These are phyloP conservation scores for Octomys mimax DNA, from an alignment of 2,797 vertebrate genomes.

Conservation along the genomic window DNA sequence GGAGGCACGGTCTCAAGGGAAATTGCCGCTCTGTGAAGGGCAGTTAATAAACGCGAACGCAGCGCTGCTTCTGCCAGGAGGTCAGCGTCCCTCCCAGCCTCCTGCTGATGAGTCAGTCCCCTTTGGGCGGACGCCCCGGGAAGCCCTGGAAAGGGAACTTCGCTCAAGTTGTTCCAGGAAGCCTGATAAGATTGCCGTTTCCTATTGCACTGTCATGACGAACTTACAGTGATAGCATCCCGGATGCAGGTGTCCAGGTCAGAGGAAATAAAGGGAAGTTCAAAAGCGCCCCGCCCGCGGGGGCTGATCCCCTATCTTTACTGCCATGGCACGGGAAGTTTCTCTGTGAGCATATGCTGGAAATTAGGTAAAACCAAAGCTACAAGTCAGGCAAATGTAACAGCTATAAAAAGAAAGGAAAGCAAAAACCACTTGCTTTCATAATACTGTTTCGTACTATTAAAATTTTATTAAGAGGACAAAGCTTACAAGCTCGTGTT, in stretches of 20 bases:
- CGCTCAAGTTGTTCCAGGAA: slow-evolving; percentile 85
- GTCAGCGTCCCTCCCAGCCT: slow-evolving; percentile 46
- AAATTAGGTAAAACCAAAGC: slow-evolving; percentile 73
- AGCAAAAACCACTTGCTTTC: background rate
- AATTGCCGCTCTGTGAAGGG: slow-evolving; percentile 27
- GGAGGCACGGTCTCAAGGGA: slow-evolving; percentile 58
- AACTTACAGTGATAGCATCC: slow-evolving; percentile 87
- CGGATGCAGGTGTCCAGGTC: slow-evolving; percentile 92
- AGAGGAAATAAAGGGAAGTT: slow-evolving; percentile 87
- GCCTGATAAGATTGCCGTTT: slow-evolving; percentile 87
- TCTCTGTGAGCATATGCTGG: slow-evolving; percentile 66
- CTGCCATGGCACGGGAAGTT: slow-evolving; percentile 84
- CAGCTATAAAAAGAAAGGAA: background rate
- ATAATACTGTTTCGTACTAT: background rate
- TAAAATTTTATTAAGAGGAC: background rate
- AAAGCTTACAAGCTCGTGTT: background rate
- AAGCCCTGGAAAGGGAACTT: slow-evolving; percentile 62
- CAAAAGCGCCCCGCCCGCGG: slow-evolving; percentile 89
- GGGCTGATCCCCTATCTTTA: slow-evolving; percentile 77
- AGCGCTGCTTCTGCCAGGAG: slow-evolving; percentile 68
- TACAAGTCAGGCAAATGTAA: background rate
- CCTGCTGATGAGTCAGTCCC: slow-evolving; percentile 69
- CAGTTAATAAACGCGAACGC: slow-evolving; percentile 49
- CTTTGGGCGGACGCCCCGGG: slow-evolving; percentile 69
- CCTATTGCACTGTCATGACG: slow-evolving; percentile 88